These are phyloP conservation scores for Euthynnus affinis DNA, from an alignment of 2,797 vertebrate genomes.

Conservation along the genomic window DNA sequence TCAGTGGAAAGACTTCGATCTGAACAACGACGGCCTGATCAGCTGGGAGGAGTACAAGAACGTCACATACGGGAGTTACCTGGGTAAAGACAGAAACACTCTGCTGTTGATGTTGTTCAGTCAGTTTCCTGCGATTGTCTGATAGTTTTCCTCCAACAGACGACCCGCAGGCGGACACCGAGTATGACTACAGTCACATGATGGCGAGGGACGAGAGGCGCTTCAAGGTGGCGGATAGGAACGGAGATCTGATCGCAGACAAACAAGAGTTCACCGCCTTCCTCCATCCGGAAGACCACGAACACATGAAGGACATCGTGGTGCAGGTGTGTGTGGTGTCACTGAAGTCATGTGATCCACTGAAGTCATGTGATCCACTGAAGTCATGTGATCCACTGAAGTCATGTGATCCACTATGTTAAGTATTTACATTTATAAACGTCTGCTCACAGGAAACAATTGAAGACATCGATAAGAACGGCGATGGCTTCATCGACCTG, in stretches of 20 bases:
- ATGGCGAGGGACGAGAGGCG: constrained; percentile 92
- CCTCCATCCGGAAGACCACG: constrained; percentile 93
- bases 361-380: too few relatives aligned
- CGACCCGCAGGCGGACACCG: constrained; percentile 86
- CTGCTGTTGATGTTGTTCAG: too few relatives aligned
- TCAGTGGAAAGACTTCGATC: constrained; percentile 89
- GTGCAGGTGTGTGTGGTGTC: constrained; percentile 86
- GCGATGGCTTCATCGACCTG: constrained; percentile 92
- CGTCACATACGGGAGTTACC: constrained; percentile 88
- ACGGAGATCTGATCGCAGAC: constrained; percentile 88
- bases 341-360: background rate
- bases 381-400: background rate
- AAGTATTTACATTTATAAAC: too few relatives aligned
- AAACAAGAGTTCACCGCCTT: constrained; percentile 94
- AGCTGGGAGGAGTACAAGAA: constrained; percentile 93
- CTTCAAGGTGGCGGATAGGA: constrained; percentile 91
- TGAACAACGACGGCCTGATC: constrained; percentile 85
- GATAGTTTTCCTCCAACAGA: constrained; percentile 76
- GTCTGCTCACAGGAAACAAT: constrained; percentile 89
- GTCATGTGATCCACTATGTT: too few relatives aligned
- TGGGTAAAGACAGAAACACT: constrained; percentile 82
- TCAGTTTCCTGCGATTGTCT: background rate
- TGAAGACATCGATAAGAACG: constrained; percentile 95
- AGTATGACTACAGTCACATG: constrained; percentile 93
- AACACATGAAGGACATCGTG: constrained; percentile 94